These are phyloP conservation scores for Xylota segnis DNA, from an alignment of 2,888 invertebrate species.

Conservation along the genomic window DNA sequence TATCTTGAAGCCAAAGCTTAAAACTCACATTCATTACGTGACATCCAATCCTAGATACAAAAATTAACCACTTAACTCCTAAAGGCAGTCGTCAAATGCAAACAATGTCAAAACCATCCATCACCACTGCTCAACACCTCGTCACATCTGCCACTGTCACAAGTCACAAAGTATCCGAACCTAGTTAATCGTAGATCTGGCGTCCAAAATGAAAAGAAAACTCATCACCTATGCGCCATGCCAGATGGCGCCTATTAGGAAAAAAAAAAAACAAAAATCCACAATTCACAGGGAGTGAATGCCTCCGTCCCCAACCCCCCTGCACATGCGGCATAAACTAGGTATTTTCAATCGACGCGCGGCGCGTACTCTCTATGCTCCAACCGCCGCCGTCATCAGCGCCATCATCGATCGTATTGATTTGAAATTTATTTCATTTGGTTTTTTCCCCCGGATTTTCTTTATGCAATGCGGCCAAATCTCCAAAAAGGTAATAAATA, in stretches of 20 bases:
- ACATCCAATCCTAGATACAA: not conserved
- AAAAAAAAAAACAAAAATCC: too few relatives aligned
- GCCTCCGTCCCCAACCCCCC: not conserved
- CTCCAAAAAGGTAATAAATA: constrained; percentile 73
- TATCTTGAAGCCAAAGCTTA: too few relatives aligned
- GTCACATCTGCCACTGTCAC: constrained; percentile 52
- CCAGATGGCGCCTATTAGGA: constrained; percentile 73
- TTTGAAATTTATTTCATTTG: constrained; percentile 72
- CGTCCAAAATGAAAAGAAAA: constrained; percentile 30
- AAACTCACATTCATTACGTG: not conserved
- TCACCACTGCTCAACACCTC: constrained; percentile 59
- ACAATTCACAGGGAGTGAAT: constrained; percentile 33
- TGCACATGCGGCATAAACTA: constrained; percentile 52
- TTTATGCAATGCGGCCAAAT: constrained; percentile 66
- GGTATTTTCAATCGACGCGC: constrained; percentile 24
- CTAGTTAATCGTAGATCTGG: constrained; percentile 44
- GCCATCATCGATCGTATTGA: constrained; percentile 69
- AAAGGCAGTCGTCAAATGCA: constrained; percentile 1
- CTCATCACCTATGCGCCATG: constrained; percentile 48
- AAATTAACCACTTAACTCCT: not conserved
- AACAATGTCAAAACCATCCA: constrained; percentile 49
- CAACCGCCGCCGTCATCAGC: constrained; percentile 41
- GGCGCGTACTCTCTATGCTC: constrained; percentile 39
- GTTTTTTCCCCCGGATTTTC: constrained; percentile 36
- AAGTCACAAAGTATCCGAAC: constrained; percentile 39